Evolutionary conservation across 2,797 vertebrate genomes (phyloP), one percentile per base, ranked within the genome.

Genomic region (Lepus townsendii): DNA sequence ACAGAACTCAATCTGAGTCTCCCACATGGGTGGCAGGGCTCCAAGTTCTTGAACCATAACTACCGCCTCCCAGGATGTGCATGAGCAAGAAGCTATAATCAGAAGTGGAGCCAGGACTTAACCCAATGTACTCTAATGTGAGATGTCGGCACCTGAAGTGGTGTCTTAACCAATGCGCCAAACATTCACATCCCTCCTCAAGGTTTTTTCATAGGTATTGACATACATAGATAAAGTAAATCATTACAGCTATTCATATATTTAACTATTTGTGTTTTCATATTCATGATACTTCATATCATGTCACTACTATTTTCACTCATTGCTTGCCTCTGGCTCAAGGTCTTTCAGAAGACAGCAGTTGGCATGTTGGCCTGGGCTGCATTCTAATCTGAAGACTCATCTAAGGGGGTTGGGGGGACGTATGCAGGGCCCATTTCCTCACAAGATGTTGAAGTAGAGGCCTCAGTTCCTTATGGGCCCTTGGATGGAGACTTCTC

Each of bases 231-330:
- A 47, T 84, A n/a, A 62, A 52, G 79, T 79, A 52, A 20, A 14
- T 65, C 47, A 73, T 84, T 72, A 47, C 57, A 79, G 91, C 5
- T 66, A 47, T 78, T 88, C 87, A 80, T 35, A 19, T 65, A 73
- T 54, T 78, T 85, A 77, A 42, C 42, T 80, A 38, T 76, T 17
- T 73, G 10, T 88, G 79, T 84, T 76, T 92, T 87, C 30, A 42
- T 63, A 83, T 78, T 85, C 76, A 88, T 35, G 35, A 35, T 65
- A 76, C 30, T 62, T 93, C 66, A 83, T 47, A 86, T 42, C 26
- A 7, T 73, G 62, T 86, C 38, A 92, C 4, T 79, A 79, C 79
- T 22, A 63, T 77, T 90, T 89, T 50, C 17, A 88, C 26, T 68
- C 32, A 60, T 8, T 84, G 11, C n/a, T 47, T 62, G 10, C n/a